phyloP scores from a whole-genome alignment of 2,113 vertebrate species.

The Esox niger region DNA sequence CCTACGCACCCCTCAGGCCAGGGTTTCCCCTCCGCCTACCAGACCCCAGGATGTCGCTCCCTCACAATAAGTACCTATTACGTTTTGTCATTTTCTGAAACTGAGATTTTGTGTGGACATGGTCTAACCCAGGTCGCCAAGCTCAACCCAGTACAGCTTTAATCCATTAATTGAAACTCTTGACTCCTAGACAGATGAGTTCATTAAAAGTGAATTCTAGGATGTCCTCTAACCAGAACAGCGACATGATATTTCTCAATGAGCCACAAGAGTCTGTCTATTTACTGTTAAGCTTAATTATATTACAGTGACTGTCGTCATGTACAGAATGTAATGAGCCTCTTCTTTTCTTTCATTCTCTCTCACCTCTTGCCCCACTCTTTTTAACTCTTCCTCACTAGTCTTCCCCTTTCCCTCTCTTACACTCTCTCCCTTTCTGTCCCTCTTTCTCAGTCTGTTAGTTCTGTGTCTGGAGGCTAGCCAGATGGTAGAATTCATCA shows the following conservation, averaged over 20 bases:
- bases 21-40: too few relatives aligned
- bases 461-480: slow-evolving; percentile 47
- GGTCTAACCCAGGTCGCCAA: too few relatives aligned
- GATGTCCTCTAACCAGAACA: not conserved
- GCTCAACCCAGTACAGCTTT: too few relatives aligned
- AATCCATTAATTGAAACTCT: too few relatives aligned
- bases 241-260: not conserved
- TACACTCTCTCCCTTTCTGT: not conserved
- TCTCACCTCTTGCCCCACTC: not conserved
- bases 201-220: too few relatives aligned
- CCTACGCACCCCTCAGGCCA: too few relatives aligned
- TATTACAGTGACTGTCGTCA: not conserved
- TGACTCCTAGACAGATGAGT: too few relatives aligned
- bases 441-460: not conserved
- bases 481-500: slow-evolving; percentile 55
- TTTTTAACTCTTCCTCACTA: not conserved
- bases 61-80: too few relatives aligned
- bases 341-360: not conserved
- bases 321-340: not conserved
- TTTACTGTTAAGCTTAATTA: not conserved
- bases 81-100: too few relatives aligned
- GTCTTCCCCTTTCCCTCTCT: not conserved
- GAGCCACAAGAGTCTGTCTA: not conserved
- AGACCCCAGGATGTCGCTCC: too few relatives aligned
- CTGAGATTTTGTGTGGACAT: too few relatives aligned